phyloP scores from a whole-genome alignment of 2,113 vertebrate genomes.

The Redunca redunca region DNA sequence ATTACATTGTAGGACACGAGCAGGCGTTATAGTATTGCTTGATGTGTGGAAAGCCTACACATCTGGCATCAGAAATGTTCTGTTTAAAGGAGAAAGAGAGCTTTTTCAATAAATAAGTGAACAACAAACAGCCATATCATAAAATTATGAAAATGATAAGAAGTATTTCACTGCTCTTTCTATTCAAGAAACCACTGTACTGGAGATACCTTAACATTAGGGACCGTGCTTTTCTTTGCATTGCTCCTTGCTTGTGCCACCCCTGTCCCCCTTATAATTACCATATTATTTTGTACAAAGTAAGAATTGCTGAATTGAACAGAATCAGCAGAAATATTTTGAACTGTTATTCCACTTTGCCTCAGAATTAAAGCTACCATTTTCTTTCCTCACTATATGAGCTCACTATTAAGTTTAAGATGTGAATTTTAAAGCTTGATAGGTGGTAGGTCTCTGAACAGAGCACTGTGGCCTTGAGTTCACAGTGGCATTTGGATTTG shows the following conservation, averaged over 20 bases:
- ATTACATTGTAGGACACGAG: neutral
- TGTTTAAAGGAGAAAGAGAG: neutral
- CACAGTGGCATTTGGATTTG: neutral
- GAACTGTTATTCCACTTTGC: neutral
- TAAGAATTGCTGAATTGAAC: neutral
- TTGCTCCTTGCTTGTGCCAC: neutral
- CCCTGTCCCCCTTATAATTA: neutral
- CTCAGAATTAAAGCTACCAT: neutral
- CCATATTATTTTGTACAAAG: neutral
- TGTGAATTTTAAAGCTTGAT: neutral
- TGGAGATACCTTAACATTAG: neutral
- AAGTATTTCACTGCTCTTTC: neutral
- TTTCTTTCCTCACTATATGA: neutral
- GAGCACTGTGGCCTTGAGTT: neutral
- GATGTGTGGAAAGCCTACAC: neutral
- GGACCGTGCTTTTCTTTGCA: neutral
- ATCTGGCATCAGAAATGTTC: neutral
- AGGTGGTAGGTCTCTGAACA: neutral
- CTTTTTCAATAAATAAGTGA: neutral
- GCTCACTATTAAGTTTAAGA: neutral
- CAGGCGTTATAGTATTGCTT: neutral
- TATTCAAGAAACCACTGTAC: neutral
- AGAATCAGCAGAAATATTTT: neutral
- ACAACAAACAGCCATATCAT: neutral
- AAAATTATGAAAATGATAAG: neutral